Evolutionary conservation across 2,797 vertebrate species (phyloP).

Genomic region (Microtus agrestis): DNA sequence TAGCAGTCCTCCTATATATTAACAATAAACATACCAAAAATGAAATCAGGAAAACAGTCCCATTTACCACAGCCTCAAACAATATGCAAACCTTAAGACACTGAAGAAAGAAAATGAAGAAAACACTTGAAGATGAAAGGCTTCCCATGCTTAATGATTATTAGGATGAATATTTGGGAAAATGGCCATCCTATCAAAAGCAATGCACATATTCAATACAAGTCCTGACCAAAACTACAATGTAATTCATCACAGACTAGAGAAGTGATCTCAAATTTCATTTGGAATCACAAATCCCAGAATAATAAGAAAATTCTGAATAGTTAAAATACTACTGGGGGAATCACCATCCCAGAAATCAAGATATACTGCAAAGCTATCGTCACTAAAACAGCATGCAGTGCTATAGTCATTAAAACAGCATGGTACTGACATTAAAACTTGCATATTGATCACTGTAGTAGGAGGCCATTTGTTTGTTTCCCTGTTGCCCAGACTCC

Average conservation of each 20-base stretch:
- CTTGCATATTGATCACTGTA: not conserved
- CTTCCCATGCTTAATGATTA: not conserved
- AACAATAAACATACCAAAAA: not conserved
- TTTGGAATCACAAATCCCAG: not conserved
- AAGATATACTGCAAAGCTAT: not conserved
- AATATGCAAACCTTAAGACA: not conserved
- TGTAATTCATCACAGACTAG: not conserved
- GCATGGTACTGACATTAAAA: not conserved
- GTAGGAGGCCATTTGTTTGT: too few relatives aligned
- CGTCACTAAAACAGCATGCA: not conserved
- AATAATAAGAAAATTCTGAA: not conserved
- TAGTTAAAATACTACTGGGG: not conserved
- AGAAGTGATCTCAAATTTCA: not conserved
- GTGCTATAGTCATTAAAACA: not conserved
- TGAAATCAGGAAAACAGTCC: not conserved
- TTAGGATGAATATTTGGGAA: not conserved
- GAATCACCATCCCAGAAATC: not conserved
- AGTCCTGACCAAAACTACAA: not conserved
- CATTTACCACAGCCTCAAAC: not conserved
- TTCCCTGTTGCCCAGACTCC: fast-evolving
- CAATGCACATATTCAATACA: not conserved
- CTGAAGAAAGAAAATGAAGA: not conserved
- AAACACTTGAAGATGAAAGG: not conserved
- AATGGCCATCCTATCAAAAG: not conserved
- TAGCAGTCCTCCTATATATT: not conserved